Conservation (phyloP, 2,113 vertebrate genomes). For the Paracanthobrama guichenoti region DNA sequence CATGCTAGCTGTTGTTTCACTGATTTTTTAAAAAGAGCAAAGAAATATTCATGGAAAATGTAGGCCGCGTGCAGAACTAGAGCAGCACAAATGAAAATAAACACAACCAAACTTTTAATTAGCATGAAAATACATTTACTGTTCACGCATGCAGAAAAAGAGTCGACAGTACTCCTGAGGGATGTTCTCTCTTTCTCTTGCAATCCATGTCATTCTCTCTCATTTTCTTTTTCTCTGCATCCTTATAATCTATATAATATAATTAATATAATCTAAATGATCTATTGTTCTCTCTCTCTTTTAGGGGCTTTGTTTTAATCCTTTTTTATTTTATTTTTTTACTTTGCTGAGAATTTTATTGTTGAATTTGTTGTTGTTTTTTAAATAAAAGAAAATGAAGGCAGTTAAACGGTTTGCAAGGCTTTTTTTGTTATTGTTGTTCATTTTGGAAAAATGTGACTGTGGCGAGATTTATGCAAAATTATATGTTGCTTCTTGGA, state of each 20-base stretch:
- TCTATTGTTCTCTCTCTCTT: not conserved
- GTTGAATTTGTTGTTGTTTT: too few relatives aligned
- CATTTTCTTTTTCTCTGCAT: not conserved
- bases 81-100: conserved; percentile 46
- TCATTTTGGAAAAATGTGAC: not conserved
- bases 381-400: not conserved
- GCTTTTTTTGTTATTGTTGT: not conserved
- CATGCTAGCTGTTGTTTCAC: not conserved
- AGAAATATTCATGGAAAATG: conserved; percentile 10
- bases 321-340: too few relatives aligned
- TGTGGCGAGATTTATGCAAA: too few relatives aligned
- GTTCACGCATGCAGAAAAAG: conserved; percentile 44
- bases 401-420: not conserved
- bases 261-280: not conserved
- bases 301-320: not conserved
- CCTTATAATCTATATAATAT: too few relatives aligned
- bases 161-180: conserved; percentile 20
- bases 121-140: conserved; percentile 42
- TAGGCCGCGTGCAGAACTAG: conserved; percentile 37
- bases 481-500: too few relatives aligned
- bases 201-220: not conserved
- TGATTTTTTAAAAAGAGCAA: not conserved
- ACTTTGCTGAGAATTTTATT: not conserved
- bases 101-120: conserved; percentile 40
- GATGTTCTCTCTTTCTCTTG: not conserved